Base-by-base conservation (phyloP, 2,113 vertebrate species). In the Myrmophylax atrothorax region DNA sequence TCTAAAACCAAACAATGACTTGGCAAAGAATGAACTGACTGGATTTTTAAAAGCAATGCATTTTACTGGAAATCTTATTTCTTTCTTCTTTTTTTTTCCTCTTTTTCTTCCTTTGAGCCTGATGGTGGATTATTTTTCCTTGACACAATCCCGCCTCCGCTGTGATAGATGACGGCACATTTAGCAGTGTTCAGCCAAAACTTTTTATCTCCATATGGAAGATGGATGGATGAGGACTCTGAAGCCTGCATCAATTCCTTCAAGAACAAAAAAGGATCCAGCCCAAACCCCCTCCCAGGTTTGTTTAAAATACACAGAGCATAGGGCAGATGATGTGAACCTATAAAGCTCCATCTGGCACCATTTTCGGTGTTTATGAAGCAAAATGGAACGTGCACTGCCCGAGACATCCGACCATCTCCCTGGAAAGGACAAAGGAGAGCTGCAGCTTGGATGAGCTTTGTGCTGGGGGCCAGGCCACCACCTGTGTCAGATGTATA, bases 121-220 rank as follows among this genome's bases (percentile, higher is more conserved):
- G 87, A 93, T 94, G 94, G 95, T 95, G 58, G 92, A 95, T 96
- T 93, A 93, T 93, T 95, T 95, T 84, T 89, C 89, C 95, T 93
- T 96, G 94, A 96, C 91, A 96, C 94, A 95, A 93, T 96, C 93
- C 82, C 92, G 76, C 96, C 94, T 95, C 89, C 91, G 35, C 93
- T 93, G 77, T 95, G 88, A 96, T 93, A 87, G 94, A 95, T 95
- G 93, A 96, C 91, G 59, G 94, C 91, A 93, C 86, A 96, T 92
- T 88, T 59, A 97, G 95, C 90, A 92, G 77, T 17, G 89, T 93
- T 96, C 94, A 96, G 92, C 93, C 93, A 91, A 96, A 96, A 96
- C 86, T 95, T 95, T 92, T 96, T 94, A 93, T 94, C 88, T 96
- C 94, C 94, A 97, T 95, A 96, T 97, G 95, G 96, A 97, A 95